Evolutionary conservation across 2,113 vertebrate species (phyloP).

Genomic region (Neopipo cinnamomea): DNA sequence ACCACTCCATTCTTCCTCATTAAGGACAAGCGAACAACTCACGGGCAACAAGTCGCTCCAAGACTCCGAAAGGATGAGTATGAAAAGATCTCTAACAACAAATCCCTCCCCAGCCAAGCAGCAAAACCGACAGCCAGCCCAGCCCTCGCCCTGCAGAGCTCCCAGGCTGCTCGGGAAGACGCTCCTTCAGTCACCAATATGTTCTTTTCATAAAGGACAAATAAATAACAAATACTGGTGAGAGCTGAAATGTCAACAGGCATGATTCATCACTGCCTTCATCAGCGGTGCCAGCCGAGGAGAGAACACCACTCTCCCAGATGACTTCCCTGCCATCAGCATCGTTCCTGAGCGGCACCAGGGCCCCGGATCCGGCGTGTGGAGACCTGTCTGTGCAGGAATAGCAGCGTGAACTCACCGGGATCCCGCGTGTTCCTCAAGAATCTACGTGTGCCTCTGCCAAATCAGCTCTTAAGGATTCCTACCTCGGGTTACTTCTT

Average conservation of each 20-base stretch:
- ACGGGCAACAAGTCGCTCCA: not conserved
- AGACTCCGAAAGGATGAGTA: accelerated
- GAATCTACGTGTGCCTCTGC: not conserved
- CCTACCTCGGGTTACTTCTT: not conserved
- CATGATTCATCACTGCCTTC: conserved; percentile 6
- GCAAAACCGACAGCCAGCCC: not conserved
- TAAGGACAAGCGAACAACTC: not conserved
- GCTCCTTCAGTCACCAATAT: not conserved
- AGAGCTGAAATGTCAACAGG: conserved; percentile 18
- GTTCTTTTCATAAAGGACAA: not conserved
- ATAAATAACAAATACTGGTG: conserved; percentile 13
- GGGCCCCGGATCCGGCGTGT: not conserved
- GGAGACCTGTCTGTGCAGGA: not conserved
- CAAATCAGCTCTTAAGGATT: not conserved
- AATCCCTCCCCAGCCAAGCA: not conserved
- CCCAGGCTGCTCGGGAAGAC: not conserved
- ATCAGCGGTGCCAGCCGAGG: not conserved
- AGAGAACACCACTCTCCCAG: not conserved
- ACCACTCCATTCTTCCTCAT: not conserved
- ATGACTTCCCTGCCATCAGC: not conserved
- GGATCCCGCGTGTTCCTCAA: not conserved
- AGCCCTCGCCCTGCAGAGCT: not conserved
- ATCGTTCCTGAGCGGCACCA: not conserved
- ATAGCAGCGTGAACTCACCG: not conserved
- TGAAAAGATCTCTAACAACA: not conserved